Evolutionary conservation across 2,797 vertebrate species (phyloP).

Genomic region (Okamejei kenojei): DNA sequence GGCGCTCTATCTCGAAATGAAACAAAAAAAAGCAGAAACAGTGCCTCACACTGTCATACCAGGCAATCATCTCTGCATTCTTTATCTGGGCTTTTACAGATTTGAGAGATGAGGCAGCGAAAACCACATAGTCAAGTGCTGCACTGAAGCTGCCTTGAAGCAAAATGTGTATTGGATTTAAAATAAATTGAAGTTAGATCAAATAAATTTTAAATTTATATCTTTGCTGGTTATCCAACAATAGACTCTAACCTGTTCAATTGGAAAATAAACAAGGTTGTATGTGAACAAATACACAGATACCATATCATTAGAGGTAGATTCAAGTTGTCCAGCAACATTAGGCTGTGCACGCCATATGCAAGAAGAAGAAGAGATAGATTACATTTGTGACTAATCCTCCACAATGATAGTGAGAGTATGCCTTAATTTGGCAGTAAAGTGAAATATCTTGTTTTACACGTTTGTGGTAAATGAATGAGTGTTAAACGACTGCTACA

Average conservation of each 20-base stretch:
- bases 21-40: neutral
- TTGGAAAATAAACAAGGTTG: neutral
- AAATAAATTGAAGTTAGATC: neutral
- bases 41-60: neutral
- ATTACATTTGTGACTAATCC: neutral
- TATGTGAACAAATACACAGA: neutral
- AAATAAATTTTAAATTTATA: neutral
- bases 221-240: neutral
- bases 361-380: neutral
- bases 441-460: conserved; percentile 16
- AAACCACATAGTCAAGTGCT: neutral
- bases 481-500: neutral
- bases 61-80: too few relatives aligned
- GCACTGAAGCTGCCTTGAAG: neutral
- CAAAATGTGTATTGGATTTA: neutral
- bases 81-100: neutral
- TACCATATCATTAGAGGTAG: neutral
- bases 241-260: neutral
- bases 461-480: neutral
- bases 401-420: neutral
- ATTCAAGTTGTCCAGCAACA: too few relatives aligned
- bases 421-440: neutral
- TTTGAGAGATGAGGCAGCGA: neutral
- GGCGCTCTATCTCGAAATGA: too few relatives aligned
- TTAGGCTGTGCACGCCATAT: too few relatives aligned